A percentile compares a stretch with the other conserved stretches of the same genome.
These are phyloP conservation scores for Chascanopsetta lugubris DNA, from an alignment of 2,113 vertebrate genomes.

Conservation along the genomic window DNA sequence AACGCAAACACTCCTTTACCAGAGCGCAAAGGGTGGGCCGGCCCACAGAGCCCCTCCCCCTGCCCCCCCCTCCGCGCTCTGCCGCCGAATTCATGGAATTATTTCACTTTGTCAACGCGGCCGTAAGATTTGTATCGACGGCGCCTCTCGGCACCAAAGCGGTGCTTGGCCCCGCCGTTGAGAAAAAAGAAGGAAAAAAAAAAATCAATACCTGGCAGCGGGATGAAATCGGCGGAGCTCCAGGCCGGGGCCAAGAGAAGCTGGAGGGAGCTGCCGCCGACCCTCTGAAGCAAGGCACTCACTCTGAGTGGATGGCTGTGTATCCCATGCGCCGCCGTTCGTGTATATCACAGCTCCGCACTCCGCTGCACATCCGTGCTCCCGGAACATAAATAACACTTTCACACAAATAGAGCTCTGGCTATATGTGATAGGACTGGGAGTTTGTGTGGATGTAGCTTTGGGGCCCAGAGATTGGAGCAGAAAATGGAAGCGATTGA, in stretches of 20 bases:
- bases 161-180: conserved; percentile 32
- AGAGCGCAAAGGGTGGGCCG: not conserved
- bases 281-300: not conserved
- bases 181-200: no score
- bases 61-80: conserved; percentile 1
- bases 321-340: not conserved
- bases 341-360: not conserved
- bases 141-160: conserved; percentile 41
- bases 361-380: not conserved
- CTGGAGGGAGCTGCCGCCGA: not conserved
- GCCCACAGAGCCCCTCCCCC: conserved; percentile 4
- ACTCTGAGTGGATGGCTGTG: not conserved
- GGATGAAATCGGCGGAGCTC: conserved; percentile 45
- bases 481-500: not conserved
- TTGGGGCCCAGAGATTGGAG: not conserved
- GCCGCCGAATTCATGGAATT: conserved; percentile 42
- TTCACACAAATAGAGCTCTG: not conserved
- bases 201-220: conserved; percentile 61
- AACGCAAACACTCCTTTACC: conserved; percentile 4
- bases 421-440: not conserved
- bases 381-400: not conserved
- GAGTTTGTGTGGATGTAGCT: not conserved
- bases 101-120: conserved; percentile 60
- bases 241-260: conserved; percentile 13
- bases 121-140: conserved; percentile 60